phyloP scores from a whole-genome alignment of 2,888 invertebrate genomes.

The Leucoma salicis region DNA sequence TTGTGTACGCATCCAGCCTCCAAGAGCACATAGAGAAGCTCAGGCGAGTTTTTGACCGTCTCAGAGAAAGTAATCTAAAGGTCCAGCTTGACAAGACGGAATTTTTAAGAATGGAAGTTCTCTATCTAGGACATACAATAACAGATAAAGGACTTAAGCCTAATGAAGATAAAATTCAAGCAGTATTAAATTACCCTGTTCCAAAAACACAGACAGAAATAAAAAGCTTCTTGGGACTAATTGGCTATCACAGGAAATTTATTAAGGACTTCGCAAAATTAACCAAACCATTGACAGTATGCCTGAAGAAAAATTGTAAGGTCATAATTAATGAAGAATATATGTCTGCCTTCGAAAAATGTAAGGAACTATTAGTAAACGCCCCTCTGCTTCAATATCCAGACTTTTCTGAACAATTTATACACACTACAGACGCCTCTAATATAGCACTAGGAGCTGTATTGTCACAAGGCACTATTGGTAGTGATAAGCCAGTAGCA shows the following conservation, averaged over 20 bases:
- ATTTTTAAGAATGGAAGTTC: slow-evolving; percentile 6
- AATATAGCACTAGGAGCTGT: slow-evolving; percentile 26
- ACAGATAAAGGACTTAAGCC: neutral
- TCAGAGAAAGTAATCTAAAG: slow-evolving; percentile 3
- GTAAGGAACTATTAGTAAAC: slow-evolving; percentile 9
- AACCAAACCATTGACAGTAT: too few species aligned
- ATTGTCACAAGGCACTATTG: slow-evolving; percentile 26
- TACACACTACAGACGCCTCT: slow-evolving; percentile 27
- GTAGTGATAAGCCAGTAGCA: too few species aligned
- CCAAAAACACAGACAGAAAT: too few species aligned
- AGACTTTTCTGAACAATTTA: slow-evolving; percentile 27
- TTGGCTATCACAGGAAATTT: too few species aligned
- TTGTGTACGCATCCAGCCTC: neutral
- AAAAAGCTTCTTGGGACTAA: too few species aligned
- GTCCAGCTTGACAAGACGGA: slow-evolving; percentile 5
- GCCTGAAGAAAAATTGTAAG: too few species aligned
- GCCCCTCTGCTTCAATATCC: slow-evolving; percentile 12
- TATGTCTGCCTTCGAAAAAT: slow-evolving; percentile 17
- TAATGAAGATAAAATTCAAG: neutral
- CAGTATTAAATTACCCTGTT: too few species aligned
- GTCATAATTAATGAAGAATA: slow-evolving; percentile 15
- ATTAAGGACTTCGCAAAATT: too few species aligned
- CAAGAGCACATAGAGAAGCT: slow-evolving; percentile 4
- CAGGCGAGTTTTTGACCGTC: slow-evolving; percentile 3
- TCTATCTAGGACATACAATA: slow-evolving; percentile 4